Evolutionary conservation across 1,140 invertebrate genomes (phyloP).

Genomic region (Pantala flavescens): DNA sequence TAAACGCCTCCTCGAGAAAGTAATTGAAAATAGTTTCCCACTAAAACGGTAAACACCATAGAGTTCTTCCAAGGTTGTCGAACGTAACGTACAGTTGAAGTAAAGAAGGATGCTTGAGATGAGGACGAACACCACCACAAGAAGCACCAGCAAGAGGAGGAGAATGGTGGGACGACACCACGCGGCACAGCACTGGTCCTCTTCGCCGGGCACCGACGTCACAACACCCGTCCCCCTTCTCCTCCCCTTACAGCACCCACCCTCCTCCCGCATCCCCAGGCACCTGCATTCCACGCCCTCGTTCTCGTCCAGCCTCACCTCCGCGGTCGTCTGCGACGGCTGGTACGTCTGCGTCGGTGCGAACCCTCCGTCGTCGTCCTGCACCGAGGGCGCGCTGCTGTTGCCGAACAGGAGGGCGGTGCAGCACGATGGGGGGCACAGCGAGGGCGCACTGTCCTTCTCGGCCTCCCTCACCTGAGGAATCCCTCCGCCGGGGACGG

Average conservation of each 20-base stretch:
- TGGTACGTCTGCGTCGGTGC: background rate
- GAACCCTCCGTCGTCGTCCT: conserved; percentile 16
- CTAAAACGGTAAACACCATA: conserved; percentile 6
- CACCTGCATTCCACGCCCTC: background rate
- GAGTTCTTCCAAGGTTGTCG: conserved; percentile 7
- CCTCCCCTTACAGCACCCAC: conserved; percentile 18
- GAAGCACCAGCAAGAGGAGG: conserved; percentile 39
- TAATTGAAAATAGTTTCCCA: conserved; percentile 6
- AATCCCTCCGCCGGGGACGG: background rate
- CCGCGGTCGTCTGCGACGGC: conserved; percentile 13
- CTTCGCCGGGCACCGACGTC: conserved; percentile 24
- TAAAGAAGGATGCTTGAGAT: conserved; percentile 46
- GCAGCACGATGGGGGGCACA: background rate
- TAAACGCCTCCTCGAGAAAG: background rate
- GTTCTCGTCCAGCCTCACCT: conserved; percentile 12
- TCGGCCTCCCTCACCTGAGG: background rate
- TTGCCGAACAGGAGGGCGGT: background rate
- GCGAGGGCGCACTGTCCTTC: background rate
- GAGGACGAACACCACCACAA: conserved; percentile 44
- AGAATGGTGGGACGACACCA: conserved; percentile 44
- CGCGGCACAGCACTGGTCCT: conserved; percentile 30
- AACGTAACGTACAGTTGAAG: conserved; percentile 45
- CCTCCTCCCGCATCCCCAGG: conserved; percentile 12
- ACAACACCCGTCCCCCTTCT: conserved; percentile 21
- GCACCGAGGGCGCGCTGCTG: background rate